Conservation (phyloP, 2,113 vertebrate species). For the Enhydra lutris region DNA sequence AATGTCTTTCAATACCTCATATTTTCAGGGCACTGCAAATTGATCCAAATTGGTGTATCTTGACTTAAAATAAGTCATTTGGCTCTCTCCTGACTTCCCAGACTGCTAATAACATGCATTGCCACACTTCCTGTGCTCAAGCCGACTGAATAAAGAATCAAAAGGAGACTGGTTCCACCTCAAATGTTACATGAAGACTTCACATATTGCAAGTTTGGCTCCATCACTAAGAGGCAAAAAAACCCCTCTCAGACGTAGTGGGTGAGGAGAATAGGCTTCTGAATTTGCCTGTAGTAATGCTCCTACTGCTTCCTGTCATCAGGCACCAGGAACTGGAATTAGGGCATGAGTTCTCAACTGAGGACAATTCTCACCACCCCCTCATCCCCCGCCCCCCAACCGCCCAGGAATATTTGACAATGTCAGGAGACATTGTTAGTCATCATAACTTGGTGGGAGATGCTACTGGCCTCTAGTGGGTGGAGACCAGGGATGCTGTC, state of each 20-base stretch:
- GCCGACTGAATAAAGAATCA: not conserved
- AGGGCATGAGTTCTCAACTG: not conserved
- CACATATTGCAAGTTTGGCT: not conserved
- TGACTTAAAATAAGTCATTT: not conserved
- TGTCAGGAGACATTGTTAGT: not conserved
- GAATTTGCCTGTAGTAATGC: not conserved
- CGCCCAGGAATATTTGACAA: not conserved
- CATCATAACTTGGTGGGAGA: not conserved
- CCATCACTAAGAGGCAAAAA: not conserved
- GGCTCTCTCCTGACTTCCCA: not conserved
- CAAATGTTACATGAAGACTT: not conserved
- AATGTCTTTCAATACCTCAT: not conserved
- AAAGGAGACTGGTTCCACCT: not conserved
- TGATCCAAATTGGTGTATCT: not conserved
- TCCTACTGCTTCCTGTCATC: not conserved
- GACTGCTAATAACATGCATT: not conserved
- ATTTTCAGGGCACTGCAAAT: not conserved
- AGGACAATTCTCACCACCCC: not conserved
- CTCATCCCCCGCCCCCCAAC: too few relatives aligned
- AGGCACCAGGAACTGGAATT: not conserved
- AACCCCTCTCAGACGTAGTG: not conserved
- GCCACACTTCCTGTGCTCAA: not conserved
- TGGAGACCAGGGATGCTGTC: not conserved
- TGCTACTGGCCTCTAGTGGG: not conserved
- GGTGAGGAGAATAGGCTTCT: not conserved